Conservation (phyloP, 2,797 vertebrate genomes). For the Alectoris magna region DNA sequence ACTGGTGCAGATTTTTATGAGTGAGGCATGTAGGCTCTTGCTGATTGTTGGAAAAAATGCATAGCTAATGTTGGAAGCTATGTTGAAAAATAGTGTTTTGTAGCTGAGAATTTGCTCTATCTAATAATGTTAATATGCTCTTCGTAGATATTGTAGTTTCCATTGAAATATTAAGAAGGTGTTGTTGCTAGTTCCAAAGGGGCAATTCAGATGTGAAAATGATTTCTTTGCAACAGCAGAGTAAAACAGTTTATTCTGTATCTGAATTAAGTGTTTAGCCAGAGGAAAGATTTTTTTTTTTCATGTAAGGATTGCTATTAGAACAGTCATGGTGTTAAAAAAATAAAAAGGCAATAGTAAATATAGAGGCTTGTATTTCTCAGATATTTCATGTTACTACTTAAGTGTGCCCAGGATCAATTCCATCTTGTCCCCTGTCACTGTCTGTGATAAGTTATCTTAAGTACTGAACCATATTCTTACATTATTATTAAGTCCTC, state of each 20-base stretch:
- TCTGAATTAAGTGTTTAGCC: not conserved
- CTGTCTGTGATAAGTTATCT: not conserved
- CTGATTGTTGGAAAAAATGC: too few relatives aligned
- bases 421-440: not conserved
- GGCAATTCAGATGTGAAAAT: not conserved
- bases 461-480: not conserved
- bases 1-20: too few relatives aligned
- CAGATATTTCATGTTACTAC: not conserved
- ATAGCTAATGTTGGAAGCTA: too few relatives aligned
- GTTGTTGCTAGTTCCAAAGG: not conserved
- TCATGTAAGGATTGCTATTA: not conserved
- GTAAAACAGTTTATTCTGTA: not conserved
- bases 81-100: too few relatives aligned
- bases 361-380: not conserved
- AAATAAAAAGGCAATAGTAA: rapidly evolving
- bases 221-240: not conserved
- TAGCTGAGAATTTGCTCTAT: too few relatives aligned
- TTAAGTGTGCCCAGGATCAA: not conserved
- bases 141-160: too few relatives aligned
- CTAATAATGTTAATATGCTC: too few relatives aligned
- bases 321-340: not conserved
- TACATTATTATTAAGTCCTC: not conserved
- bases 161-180: not conserved
- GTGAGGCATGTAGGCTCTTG: too few relatives aligned
- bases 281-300: not conserved